Base-by-base conservation (phyloP, 2,888 invertebrate species). In the Dasypogon diadema region DNA sequence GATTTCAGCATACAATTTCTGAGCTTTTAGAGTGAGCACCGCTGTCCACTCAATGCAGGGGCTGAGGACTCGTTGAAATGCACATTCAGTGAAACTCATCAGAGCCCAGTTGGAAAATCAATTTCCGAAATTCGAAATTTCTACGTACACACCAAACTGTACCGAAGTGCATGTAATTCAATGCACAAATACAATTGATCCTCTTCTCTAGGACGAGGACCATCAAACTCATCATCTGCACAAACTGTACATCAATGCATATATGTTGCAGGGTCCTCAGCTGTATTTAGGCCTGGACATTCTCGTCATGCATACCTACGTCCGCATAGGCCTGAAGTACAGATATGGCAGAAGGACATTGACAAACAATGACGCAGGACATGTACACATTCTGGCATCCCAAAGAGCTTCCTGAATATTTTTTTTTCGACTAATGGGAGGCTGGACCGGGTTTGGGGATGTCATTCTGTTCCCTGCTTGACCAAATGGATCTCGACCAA, bases 111-210 rank as follows among this genome's bases (percentile, higher is more conserved):
- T 70, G 70, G 70, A 70, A 70, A 70, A 70, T 70, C 54, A 70
- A 70, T 70, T 70, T 70, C 51, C 54, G 70, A 70, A 70, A 54
- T 34, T 70, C 37, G 37, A 70, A 70, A 70, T n/a, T 70, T 54
- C 34, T 54, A 54, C 70, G 30, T 54, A 56, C 26, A 70, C 54
- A 70, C 26, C 21, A 54, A 54, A 34, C 54, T 70, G 70, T 54
- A 70, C 34, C 70, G 42, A 70, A 26, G 54, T 70, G 54, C 30
- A 51, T 26, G 70, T 70, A 70, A 70, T 70, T 70, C 70, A 54
- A 70, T 70, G 70, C 70, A 70, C 70, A 70, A 70, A 70, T 54
- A 70, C 51, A 70, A 70, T 70, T 70, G 70, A 70, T 70, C 70
- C 70, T 37, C 18, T 30, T 34, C 54, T 22, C 34, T 22, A 21